These are phyloP conservation scores for Myanophis thanlyinensis DNA, from an alignment of 2,113 vertebrate species.

Conservation along the genomic window DNA sequence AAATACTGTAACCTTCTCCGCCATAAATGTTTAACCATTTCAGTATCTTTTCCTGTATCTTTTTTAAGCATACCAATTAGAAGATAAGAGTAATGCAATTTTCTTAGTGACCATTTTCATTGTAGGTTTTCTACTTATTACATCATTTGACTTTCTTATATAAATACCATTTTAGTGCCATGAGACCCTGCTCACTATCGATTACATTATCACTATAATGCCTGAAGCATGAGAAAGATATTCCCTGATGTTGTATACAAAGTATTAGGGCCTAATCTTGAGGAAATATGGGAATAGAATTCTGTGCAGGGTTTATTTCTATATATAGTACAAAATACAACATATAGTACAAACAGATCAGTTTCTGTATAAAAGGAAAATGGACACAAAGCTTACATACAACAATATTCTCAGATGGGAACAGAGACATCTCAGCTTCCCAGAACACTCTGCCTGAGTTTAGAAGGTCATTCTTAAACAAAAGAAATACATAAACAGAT, in stretches of 20 bases:
- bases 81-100: not conserved
- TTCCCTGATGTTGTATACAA: not conserved
- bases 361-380: not conserved
- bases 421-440: not conserved
- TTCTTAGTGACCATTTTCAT: not conserved
- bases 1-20: not conserved
- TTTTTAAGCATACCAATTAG: not conserved
- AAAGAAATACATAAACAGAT: not conserved
- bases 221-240: not conserved
- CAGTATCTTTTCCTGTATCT: not conserved
- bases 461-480: not conserved
- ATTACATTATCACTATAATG: not conserved
- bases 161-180: not conserved
- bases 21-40: not conserved
- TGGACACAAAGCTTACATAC: not conserved
- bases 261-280: not conserved
- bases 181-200: not conserved
- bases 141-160: not conserved
- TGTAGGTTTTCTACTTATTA: not conserved
- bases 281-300: not conserved
- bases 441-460: not conserved
- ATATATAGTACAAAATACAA: not conserved
- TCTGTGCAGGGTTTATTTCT: not conserved
- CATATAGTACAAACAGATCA: not conserved
- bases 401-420: not conserved